Evolutionary conservation across 2,797 vertebrate genomes (phyloP), one percentile per base, ranked within the genome.

Genomic region (Danio choprae): DNA sequence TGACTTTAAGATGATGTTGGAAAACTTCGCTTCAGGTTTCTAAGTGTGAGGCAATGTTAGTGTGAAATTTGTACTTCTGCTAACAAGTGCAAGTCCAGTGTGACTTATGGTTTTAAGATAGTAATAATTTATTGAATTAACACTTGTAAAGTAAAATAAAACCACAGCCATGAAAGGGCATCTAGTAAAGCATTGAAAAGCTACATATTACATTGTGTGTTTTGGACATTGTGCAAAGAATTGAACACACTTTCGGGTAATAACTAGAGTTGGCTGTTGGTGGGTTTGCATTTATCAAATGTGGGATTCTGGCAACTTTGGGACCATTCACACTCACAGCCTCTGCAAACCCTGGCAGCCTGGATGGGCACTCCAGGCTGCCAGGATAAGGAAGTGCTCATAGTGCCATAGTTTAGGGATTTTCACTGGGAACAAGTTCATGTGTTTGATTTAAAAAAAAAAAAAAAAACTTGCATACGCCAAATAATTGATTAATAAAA

Each of bases 161-260:
- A 88, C 80, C 84, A 89, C 86, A 88, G 79, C 84, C 83, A 85
- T 89, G 88, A 91, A 89, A 88, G 22, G 76, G 81, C 81, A 83
- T 82, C 81, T 81, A 84, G 89, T 88, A 86, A 86, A 88, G 63
- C n/a, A 12, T 80, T 87, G 83, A 84, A 89, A 58, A 80, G 84
- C 83, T 73, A 65, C 81, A 81, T 74, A 68, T 85, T 84, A 59
- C 74, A 84, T 3, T 29, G 29, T 29, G 29, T 29, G 81, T 84
- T 83, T 88, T 88, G 90, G 89, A 86, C 82, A 83, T 77, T 60
- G 67, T 64, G 83, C 62, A 87, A 90, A 89, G 84, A 81, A 44
- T 88, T 74, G 56, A 62, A 67, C 44, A 51, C 7, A 86, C 85
- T 86, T 82, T 81, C 83, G 64, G 69, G 68, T 80, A 84, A 90